Conservation (phyloP, 1,140 invertebrate genomes). For the Riptortus pedestris region DNA sequence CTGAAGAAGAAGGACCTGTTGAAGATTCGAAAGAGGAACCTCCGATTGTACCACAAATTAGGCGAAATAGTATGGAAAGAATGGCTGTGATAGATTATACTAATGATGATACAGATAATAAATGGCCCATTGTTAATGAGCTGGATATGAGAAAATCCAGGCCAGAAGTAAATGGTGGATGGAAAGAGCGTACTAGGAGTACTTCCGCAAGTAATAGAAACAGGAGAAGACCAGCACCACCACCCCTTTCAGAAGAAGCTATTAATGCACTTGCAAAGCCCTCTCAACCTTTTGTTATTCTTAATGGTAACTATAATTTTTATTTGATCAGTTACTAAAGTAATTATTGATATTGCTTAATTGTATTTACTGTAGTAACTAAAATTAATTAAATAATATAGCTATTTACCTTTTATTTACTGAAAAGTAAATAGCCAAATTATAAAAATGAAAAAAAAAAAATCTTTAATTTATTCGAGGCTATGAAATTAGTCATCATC, state of each 20-base stretch:
- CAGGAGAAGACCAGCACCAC: conserved; percentile 32
- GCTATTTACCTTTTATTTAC: no score
- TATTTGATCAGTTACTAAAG: neutral
- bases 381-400: no score
- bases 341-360: no score
- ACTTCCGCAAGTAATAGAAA: conserved; percentile 34
- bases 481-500: no score
- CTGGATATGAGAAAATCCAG: neutral
- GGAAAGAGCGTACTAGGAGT: conserved; percentile 29
- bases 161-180: conserved; percentile 21
- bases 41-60: conserved; percentile 23
- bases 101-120: neutral
- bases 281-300: conserved; percentile 4
- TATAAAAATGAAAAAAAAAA: no score
- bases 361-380: no score
- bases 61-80: conserved; percentile 11
- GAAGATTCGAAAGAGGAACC: neutral
- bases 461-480: no score
- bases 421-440: no score
- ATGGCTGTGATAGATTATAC: conserved; percentile 13
- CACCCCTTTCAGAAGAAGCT: conserved; percentile 31
- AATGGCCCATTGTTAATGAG: neutral
- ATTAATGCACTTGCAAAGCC: conserved; percentile 29
- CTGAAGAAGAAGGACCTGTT: neutral
- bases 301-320: conserved; percentile 1